Conservation (phyloP, 2,113 vertebrate species). For the Menura novaehollandiae region DNA sequence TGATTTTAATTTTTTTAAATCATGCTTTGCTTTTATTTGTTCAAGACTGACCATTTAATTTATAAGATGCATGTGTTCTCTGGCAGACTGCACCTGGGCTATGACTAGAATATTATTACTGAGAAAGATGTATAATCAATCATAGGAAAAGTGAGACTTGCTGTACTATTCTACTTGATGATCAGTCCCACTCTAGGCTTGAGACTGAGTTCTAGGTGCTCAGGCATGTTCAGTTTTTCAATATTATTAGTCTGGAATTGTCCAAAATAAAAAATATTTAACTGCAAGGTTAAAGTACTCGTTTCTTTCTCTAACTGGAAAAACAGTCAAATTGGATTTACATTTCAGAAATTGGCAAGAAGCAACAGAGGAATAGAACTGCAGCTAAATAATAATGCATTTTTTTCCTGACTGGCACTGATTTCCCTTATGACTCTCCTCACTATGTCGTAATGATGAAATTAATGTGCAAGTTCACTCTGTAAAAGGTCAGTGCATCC, state of each 20-base stretch:
- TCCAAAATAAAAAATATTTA: not conserved
- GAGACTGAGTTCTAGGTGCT: not conserved
- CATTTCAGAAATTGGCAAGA: not conserved
- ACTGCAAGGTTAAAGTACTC: not conserved
- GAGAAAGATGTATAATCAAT: not conserved
- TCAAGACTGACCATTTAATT: not conserved
- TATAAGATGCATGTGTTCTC: not conserved
- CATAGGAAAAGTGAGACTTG: not conserved
- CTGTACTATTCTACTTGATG: not conserved
- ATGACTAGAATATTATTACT: not conserved
- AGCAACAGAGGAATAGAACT: not conserved
- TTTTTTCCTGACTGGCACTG: not conserved
- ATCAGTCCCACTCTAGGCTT: not conserved
- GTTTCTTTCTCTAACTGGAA: not conserved
- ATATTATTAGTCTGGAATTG: not conserved
- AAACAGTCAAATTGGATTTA: not conserved
- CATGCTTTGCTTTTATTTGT: not conserved
- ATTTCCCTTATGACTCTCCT: not conserved
- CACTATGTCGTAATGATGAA: not conserved
- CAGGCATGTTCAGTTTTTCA: accelerated
- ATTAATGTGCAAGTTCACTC: not conserved
- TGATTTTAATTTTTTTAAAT: not conserved
- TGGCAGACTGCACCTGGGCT: not conserved
- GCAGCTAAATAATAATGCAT: not conserved
- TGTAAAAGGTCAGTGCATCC: not conserved